phyloP scores from a whole-genome alignment of 2,113 vertebrate species.

The Cyanistes caeruleus region DNA sequence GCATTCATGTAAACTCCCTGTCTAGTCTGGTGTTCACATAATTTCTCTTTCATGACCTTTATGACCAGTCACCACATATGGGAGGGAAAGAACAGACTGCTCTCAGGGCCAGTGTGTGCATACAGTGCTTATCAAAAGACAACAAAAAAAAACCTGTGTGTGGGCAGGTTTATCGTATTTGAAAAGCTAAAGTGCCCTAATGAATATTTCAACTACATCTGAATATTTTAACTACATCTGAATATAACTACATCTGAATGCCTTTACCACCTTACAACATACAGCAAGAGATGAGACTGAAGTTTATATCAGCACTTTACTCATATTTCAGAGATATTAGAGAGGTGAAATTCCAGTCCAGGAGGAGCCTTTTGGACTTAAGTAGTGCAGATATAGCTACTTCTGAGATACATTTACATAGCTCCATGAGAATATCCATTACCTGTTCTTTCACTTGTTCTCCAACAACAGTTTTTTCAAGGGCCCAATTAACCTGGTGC shows the following conservation, averaged over 20 bases:
- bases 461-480: background rate
- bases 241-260: background rate
- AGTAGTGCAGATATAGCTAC: background rate
- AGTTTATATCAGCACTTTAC: background rate
- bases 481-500: background rate
- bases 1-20: background rate
- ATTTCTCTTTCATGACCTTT: conserved; percentile 43
- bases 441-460: background rate
- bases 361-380: background rate
- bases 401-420: background rate
- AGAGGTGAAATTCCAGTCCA: background rate
- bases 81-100: background rate
- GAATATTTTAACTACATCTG: background rate
- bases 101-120: background rate
- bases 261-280: background rate
- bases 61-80: background rate
- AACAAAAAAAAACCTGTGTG: background rate
- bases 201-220: background rate
- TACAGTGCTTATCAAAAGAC: background rate
- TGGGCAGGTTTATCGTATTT: background rate
- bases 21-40: background rate
- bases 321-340: background rate
- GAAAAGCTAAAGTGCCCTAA: background rate
- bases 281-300: background rate
- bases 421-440: background rate